Percentiles rank a stretch among this genome's conserved stretches.
Conservation (phyloP, 1,140 invertebrate species). For the Melipona quadrifasciata region DNA sequence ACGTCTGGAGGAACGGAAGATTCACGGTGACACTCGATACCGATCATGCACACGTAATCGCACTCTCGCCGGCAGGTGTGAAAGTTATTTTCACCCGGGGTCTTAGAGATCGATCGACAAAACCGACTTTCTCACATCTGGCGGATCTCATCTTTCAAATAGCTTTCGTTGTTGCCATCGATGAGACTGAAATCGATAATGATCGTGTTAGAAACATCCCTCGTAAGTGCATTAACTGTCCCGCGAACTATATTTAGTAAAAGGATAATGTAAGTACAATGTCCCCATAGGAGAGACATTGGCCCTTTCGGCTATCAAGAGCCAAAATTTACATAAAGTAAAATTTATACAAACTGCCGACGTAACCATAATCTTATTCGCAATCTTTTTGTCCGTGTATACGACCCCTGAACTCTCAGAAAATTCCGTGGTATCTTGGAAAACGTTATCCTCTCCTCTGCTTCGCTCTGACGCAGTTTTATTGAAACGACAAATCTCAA, state of each 20-base stretch:
- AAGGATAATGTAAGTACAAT: not conserved
- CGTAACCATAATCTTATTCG: no score
- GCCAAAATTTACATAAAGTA: not conserved
- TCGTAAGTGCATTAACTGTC: no score
- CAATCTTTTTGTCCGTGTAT: no score
- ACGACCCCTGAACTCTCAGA: not conserved
- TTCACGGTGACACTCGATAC: not conserved
- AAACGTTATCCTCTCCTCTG: not conserved
- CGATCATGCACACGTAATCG: slow-evolving; percentile 25
- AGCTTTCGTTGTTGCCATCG: no score
- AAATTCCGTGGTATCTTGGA: not conserved
- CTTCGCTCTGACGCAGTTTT: not conserved
- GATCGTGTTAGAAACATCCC: no score
- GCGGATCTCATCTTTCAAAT: not conserved
- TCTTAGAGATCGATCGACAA: not conserved
- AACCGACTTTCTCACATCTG: slow-evolving; percentile 10
- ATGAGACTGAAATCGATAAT: not conserved
- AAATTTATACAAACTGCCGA: not conserved
- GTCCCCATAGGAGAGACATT: not conserved
- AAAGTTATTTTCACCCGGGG: slow-evolving; percentile 39
- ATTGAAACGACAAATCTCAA: no score
- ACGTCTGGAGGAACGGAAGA: not conserved
- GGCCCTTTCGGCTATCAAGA: not conserved
- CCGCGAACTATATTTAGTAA: no score
- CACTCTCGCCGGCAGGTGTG: slow-evolving; percentile 41